Conservation (phyloP, 2,113 vertebrate species). For the Heterocephalus glaber region DNA sequence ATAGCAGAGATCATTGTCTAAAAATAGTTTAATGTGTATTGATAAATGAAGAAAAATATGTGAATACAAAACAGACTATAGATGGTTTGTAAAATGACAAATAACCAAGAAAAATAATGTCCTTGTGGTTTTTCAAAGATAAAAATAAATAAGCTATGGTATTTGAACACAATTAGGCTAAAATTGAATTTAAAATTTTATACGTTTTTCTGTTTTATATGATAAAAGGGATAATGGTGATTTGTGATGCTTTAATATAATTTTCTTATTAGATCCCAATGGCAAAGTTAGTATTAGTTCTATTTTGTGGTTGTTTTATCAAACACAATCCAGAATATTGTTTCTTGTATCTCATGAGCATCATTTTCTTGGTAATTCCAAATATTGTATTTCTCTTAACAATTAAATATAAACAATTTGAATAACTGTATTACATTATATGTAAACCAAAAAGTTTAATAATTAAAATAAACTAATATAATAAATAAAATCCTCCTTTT, state of each 20-base stretch:
- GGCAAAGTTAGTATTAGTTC: not conserved
- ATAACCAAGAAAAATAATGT: not conserved
- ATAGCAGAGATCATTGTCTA: not conserved
- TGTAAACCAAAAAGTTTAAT: not conserved
- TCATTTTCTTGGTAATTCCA: not conserved
- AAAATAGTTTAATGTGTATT: not conserved
- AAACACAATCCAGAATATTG: not conserved
- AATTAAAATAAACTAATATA: not conserved
- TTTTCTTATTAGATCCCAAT: not conserved
- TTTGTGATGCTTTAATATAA: not conserved
- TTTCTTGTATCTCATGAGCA: not conserved
- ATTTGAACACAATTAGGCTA: not conserved
- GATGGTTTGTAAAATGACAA: not conserved
- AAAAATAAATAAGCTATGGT: not conserved
- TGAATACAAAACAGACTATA: not conserved
- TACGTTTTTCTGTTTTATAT: not conserved
- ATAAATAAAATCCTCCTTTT: not conserved
- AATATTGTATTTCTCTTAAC: not conserved
- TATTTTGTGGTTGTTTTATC: not conserved
- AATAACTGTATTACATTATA: not conserved
- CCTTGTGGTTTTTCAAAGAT: not conserved
- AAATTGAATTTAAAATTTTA: constrained; percentile 1
- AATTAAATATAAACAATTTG: not conserved
- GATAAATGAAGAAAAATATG: not conserved
- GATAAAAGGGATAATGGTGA: not conserved